These are phyloP conservation scores for Synanthedon myopaeformis DNA, from an alignment of 2,888 invertebrate genomes.

Conservation along the genomic window DNA sequence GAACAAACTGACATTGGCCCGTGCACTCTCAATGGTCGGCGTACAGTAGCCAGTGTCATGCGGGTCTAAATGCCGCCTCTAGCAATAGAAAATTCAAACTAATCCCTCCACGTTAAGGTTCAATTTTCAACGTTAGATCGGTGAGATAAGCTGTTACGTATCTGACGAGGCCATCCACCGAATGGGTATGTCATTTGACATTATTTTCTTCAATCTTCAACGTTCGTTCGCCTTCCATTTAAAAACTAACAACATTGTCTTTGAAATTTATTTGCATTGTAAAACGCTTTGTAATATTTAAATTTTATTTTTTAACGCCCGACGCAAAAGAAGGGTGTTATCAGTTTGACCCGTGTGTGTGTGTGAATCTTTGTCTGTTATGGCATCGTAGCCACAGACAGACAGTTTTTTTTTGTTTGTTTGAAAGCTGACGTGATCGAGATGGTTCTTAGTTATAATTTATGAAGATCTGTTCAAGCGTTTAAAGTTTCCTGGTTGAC, in stretches of 20 bases:
- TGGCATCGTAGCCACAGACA: too few relatives aligned
- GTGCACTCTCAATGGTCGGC: constrained; percentile 12
- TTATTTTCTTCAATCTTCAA: constrained; percentile 3
- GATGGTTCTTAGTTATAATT: too few relatives aligned
- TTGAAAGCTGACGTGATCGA: too few relatives aligned
- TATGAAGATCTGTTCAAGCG: too few relatives aligned
- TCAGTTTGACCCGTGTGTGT: too few relatives aligned
- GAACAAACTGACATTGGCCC: constrained; percentile 23
- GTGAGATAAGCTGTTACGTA: background rate
- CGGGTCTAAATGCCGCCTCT: background rate
- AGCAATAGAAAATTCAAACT: background rate
- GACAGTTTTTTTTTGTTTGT: too few relatives aligned
- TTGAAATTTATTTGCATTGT: background rate
- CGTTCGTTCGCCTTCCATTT: background rate
- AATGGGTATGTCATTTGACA: constrained; percentile 13
- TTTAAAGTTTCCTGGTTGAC: too few relatives aligned
- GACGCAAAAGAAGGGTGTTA: too few relatives aligned
- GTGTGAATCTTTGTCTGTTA: too few relatives aligned
- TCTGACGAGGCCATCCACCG: background rate
- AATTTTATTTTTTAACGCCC: too few relatives aligned
- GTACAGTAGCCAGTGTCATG: background rate
- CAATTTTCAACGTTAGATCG: background rate
- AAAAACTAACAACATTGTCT: background rate
- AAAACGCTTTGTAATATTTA: background rate
- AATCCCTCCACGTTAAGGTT: background rate